Base-by-base conservation (phyloP, 2,888 invertebrate genomes). In the Mylabris sibirica region DNA sequence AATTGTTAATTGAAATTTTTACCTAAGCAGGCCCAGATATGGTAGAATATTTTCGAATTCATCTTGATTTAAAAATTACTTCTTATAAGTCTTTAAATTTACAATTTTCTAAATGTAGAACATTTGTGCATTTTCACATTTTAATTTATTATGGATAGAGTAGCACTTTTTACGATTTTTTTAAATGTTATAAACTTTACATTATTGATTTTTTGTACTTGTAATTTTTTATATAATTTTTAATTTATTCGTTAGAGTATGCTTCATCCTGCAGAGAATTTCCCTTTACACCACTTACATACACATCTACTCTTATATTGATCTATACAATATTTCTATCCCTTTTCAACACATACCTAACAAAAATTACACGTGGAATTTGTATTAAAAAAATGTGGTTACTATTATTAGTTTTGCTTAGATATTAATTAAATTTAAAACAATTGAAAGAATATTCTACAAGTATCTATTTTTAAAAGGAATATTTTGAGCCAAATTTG, bases 291-390 rank as follows among this genome's bases (percentile, higher is more conserved):
- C 30, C 30, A 30, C 30, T 30, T 30, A 30, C 30, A 30, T 30
- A 30, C n/a, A 53, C 14, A 14, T 57, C 9, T 8, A 24, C 57
- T 57, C 14, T 57, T 57, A 57, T 57, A 57, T 57, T 57, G 57
- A 57, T 57, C 57, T 26, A 12, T 26, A 22, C 8, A 22, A 22
- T 57, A 26, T 26, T 2, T 14, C 26, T 22, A 57, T 57, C 57
- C 14, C 26, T n/a, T 24, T 57, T 12, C 14, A 57, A n/a, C 26
- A n/a, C 24, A 53, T 20, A 3, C 6, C 11, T n/a, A n/a, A n/a
- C n/a, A n/a, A n/a, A n/a, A 57, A 1, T 26, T 26, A 1, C 1
- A 24, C 57, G 24, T 4, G 24, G 24, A 14, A 24, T 26, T 22
- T n/a, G 0, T n/a, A 14, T 14, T n/a, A 0, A 24, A 26, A 24